phyloP scores from a whole-genome alignment of 2,888 invertebrate genomes.

The Macropis europaea region DNA sequence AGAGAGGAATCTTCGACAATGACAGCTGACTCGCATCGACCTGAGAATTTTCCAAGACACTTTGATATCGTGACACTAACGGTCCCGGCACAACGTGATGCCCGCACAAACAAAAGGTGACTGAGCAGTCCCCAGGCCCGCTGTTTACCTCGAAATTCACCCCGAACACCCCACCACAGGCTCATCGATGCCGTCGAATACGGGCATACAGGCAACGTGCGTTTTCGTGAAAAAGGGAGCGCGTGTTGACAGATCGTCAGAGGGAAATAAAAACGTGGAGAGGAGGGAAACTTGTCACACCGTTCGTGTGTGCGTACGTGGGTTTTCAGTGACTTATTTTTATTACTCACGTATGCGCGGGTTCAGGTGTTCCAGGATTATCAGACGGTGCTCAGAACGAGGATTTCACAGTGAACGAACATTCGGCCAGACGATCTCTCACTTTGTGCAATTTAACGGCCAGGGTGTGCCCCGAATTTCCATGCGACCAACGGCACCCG shows the following conservation, averaged over 20 bases:
- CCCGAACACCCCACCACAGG: constrained; percentile 50
- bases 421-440: constrained; percentile 37
- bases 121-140: constrained; percentile 35
- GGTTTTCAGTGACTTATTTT: constrained; percentile 16
- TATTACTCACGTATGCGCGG: constrained; percentile 64
- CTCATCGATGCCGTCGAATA: background rate
- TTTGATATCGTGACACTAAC: background rate
- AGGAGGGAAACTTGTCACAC: constrained; percentile 38
- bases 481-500: constrained; percentile 67
- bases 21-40: background rate
- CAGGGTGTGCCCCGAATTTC: constrained; percentile 70
- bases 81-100: constrained; percentile 43
- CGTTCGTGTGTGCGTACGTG: constrained; percentile 15
- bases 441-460: constrained; percentile 56
- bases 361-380: constrained; percentile 38
- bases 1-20: background rate
- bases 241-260: constrained; percentile 28
- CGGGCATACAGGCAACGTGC: constrained; percentile 41
- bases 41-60: background rate
- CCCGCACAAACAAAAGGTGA: constrained; percentile 40
- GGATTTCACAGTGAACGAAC: constrained; percentile 32
- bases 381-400: constrained; percentile 16
- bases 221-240: constrained; percentile 8
- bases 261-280: constrained; percentile 15
- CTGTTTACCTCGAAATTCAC: constrained; percentile 48